Conservation (phyloP, 1,140 invertebrate species). For the Globodera rostochiensis region DNA sequence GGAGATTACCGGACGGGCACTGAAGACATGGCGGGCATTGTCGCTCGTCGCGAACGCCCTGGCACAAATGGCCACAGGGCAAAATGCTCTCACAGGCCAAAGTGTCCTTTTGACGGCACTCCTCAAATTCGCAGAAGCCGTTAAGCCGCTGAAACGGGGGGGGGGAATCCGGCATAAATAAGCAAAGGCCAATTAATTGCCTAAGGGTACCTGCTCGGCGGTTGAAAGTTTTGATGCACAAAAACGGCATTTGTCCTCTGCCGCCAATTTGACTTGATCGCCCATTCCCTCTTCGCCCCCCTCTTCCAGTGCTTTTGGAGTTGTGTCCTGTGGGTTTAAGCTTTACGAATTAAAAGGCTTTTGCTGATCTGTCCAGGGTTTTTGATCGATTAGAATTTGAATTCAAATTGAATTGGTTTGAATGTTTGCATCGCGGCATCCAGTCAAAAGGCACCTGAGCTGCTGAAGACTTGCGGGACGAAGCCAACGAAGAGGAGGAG, state of each 20-base stretch:
- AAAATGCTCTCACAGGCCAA: conserved; percentile 82
- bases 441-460: too few relatives aligned
- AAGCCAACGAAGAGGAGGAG: too few relatives aligned
- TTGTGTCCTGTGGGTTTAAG: too few relatives aligned
- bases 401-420: too few relatives aligned
- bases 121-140: conserved; percentile 87
- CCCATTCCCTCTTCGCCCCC: background rate
- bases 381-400: too few relatives aligned
- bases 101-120: conserved; percentile 78
- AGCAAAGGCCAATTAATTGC: background rate
- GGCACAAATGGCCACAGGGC: conserved; percentile 86
- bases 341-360: too few relatives aligned
- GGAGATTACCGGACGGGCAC: conserved; percentile 66
- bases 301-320: background rate
- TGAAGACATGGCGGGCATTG: conserved; percentile 84
- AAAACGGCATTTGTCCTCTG: conserved; percentile 77
- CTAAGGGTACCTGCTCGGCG: conserved; percentile 69
- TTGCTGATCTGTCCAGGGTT: background rate
- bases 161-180: background rate
- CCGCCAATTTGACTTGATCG: background rate
- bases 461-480: too few relatives aligned
- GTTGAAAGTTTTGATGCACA: conserved; percentile 82
- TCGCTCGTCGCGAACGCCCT: conserved; percentile 81
- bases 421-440: too few relatives aligned
- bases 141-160: conserved; percentile 67